Evolutionary conservation across 2,113 vertebrate species (phyloP).

Genomic region (Oreochromis niloticus): DNA sequence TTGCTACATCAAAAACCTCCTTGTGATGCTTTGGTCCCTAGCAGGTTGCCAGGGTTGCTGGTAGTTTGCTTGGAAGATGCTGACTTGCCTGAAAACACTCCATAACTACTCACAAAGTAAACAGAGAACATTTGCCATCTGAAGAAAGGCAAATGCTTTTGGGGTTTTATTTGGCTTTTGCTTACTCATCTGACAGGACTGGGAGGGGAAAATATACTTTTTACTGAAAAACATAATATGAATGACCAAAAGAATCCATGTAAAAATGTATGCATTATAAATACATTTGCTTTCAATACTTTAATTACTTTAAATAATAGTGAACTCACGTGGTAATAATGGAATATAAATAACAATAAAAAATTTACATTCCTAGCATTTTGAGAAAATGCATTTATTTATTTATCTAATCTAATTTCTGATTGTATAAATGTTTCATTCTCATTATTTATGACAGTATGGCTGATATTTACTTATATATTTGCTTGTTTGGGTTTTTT

Average conservation of each 20-base stretch:
- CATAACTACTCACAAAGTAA: not conserved
- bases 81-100: not conserved
- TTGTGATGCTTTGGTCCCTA: not conserved
- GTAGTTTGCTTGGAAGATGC: not conserved
- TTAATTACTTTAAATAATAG: not conserved
- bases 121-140: not conserved
- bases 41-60: not conserved
- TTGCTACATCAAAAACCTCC: not conserved
- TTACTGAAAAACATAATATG: not conserved
- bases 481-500: rapidly evolving
- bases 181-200: not conserved
- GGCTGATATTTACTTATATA: not conserved
- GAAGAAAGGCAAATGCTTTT: not conserved
- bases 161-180: not conserved
- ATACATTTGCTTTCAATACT: not conserved
- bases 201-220: not conserved
- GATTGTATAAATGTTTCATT: not conserved
- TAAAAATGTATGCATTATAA: not conserved
- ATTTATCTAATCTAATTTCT: not conserved
- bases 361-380: rapidly evolving
- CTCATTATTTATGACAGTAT: not conserved
- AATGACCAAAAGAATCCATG: not conserved
- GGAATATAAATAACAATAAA: not conserved
- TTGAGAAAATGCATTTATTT: not conserved
- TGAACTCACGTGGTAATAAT: rapidly evolving